Base-by-base conservation (phyloP, 2,797 vertebrate species). In the Helarctos malayanus region DNA sequence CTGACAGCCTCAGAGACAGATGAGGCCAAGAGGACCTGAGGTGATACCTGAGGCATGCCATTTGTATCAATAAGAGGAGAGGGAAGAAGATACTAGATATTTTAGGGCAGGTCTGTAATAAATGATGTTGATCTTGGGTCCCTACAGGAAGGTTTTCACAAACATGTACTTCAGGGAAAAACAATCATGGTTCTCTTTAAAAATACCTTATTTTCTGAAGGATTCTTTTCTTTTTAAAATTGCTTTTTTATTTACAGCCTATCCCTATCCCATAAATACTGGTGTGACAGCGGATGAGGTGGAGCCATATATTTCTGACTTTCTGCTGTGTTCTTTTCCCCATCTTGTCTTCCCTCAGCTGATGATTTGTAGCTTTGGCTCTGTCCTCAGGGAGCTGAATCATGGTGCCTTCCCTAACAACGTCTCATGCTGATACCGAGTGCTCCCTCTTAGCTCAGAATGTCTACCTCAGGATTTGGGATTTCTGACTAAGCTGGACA, bases 41-140 rank as follows among this genome's bases (percentile, higher is more conserved):
- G 41, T 2, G 49, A 35, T 9, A 2, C 35, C 5, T 1, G 13
- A 5, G 16, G 9, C 27, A 7, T 0, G 0, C 41, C 56, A 0
- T 54, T n/a, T 5, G 65, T 85, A 59, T 54, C n/a, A 11, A 4
- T 29, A 27, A 32, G 41, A 61, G 32, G 29, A 54, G 68, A 47
- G 45, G n/a, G 27, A 63, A 35, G 41, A 47, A 11, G 73, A 32
- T 10, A 18, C 11, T 49, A 49, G 41, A 16, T 47, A 11, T 68
- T 54, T 73, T 18, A 32, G 56, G 61, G 9, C 23, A 35, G 25
- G 21, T 38, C 52, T 25, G 6, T 52, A 52, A 32, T 45, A 52
- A 35, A 25, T 8, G 19, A n/a, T 41, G 8, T 12, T 52, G 11
- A 1, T 52, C n/a, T 75, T 21, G 23, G 16, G 2, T 25, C 47